Evolutionary conservation across 2,113 vertebrate genomes (phyloP).

Genomic region (Leptobrachium leishanense): DNA sequence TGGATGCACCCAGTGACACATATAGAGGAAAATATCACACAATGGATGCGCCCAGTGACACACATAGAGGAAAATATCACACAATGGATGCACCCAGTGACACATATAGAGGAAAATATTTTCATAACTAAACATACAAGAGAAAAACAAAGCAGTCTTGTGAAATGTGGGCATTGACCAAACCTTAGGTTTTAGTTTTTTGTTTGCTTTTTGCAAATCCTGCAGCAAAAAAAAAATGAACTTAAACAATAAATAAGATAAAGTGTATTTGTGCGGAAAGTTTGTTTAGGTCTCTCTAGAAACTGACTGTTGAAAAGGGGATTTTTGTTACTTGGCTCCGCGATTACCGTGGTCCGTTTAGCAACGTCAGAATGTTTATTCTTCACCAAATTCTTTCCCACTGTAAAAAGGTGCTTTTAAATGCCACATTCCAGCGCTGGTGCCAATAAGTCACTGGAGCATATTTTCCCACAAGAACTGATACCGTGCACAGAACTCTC

Average conservation of each 20-base stretch:
- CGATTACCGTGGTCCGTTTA: constrained; percentile 75
- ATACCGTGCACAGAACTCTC: constrained; percentile 63
- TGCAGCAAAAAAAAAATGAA: too few species aligned
- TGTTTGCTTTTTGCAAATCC: too few species aligned
- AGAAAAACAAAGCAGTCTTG: too few species aligned
- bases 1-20: too few species aligned
- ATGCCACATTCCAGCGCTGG: constrained; percentile 79
- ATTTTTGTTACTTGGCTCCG: constrained; percentile 66
- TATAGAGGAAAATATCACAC: too few species aligned
- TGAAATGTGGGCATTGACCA: too few species aligned
- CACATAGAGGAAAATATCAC: too few species aligned
- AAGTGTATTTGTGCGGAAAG: constrained; percentile 35
- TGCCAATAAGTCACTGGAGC: constrained; percentile 80
- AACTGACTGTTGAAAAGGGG: constrained; percentile 61
- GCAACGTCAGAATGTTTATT: constrained; percentile 81
- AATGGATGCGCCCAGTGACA: too few species aligned
- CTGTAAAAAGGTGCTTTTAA: constrained; percentile 83
- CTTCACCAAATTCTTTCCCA: constrained; percentile 83
- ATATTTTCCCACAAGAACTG: constrained; percentile 84
- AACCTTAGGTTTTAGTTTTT: too few species aligned
- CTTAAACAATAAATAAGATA: background rate
- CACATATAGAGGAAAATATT: too few species aligned
- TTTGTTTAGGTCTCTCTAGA: constrained; percentile 44
- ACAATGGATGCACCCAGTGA: too few species aligned
- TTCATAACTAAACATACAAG: too few species aligned